These are phyloP conservation scores for Sebastes minor DNA, from an alignment of 2,797 vertebrate species.

Conservation along the genomic window DNA sequence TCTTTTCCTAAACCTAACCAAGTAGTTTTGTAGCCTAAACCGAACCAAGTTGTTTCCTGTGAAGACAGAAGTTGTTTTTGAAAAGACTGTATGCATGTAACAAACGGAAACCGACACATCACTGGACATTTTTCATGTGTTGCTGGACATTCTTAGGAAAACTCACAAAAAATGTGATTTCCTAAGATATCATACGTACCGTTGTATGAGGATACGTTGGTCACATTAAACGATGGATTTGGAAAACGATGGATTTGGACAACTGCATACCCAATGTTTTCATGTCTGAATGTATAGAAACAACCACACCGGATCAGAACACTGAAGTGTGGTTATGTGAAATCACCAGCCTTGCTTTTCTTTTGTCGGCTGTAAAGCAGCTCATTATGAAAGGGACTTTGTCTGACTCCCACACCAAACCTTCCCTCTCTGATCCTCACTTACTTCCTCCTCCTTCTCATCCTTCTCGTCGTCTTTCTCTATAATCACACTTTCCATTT, in stretches of 20 bases:
- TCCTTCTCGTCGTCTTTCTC: neutral
- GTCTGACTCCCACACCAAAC: neutral
- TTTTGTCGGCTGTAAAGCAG: neutral
- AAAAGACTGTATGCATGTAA: neutral
- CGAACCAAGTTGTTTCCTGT: neutral
- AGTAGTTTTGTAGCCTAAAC: neutral
- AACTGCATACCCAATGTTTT: neutral
- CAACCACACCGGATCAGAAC: neutral
- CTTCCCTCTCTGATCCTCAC: neutral
- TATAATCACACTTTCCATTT: neutral
- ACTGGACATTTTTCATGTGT: too few relatives aligned
- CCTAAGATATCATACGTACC: neutral
- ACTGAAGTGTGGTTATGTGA: neutral
- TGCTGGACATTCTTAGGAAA: too few relatives aligned
- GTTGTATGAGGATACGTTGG: neutral
- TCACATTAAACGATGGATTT: neutral
- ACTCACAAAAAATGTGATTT: too few relatives aligned
- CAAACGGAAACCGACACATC: too few relatives aligned
- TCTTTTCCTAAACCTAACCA: neutral
- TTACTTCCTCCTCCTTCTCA: neutral
- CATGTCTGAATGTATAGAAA: neutral
- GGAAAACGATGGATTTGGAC: neutral
- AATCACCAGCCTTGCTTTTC: neutral
- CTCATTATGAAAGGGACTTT: neutral
- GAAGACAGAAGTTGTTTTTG: neutral